A percentile compares a stretch with the other conserved stretches of the same genome.
phyloP scores from a whole-genome alignment of 2,113 vertebrate genomes.

The Bufo gargarizans region DNA sequence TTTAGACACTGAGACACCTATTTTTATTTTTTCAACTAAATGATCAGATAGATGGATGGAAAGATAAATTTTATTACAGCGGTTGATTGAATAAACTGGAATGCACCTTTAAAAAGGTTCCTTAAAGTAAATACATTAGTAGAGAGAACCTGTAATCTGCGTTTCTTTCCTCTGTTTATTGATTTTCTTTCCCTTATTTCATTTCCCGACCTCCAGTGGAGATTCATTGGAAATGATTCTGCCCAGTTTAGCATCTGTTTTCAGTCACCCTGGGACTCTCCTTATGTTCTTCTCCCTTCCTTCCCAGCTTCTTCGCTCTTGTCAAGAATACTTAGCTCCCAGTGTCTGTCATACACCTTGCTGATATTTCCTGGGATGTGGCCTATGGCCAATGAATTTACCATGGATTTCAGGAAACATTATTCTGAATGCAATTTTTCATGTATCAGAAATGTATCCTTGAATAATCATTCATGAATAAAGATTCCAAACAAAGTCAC shows the following conservation, averaged over 20 bases:
- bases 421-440: background rate
- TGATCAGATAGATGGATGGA: slow-evolving; percentile 43
- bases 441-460: background rate
- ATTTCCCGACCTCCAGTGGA: slow-evolving; percentile 54
- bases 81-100: slow-evolving; percentile 51
- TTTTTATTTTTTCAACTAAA: slow-evolving; percentile 6
- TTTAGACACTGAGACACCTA: background rate
- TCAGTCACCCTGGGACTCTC: slow-evolving; percentile 51
- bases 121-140: slow-evolving; percentile 56
- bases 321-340: slow-evolving; percentile 26
- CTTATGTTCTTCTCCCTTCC: slow-evolving; percentile 32
- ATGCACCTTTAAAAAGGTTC: slow-evolving; percentile 54
- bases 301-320: slow-evolving; percentile 20
- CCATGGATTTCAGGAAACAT: background rate
- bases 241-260: slow-evolving; percentile 57
- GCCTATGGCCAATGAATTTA: slow-evolving; percentile 5
- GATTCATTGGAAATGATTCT: slow-evolving; percentile 48
- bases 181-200: slow-evolving; percentile 53
- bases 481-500: background rate
- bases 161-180: slow-evolving; percentile 57
- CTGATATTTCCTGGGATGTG: slow-evolving; percentile 8
- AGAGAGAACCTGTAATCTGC: slow-evolving; percentile 48
- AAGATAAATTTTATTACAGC: slow-evolving; percentile 45
- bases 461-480: background rate
- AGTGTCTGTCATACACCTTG: slow-evolving; percentile 6